phyloP scores from a whole-genome alignment of 2,797 vertebrate species.

The Enteromius fasciolatus region DNA sequence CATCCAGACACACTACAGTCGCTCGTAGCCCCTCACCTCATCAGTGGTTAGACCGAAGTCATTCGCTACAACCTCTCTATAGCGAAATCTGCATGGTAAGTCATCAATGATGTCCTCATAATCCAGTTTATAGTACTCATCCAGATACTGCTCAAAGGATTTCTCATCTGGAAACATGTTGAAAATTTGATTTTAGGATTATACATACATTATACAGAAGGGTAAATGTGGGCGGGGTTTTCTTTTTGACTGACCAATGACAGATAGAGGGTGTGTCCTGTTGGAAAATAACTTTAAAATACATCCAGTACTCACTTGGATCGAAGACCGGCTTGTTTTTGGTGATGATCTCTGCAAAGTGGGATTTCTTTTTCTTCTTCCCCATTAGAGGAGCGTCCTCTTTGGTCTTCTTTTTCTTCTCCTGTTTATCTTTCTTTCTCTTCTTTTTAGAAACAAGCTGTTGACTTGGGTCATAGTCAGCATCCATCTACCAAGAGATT shows the following conservation, averaged over 20 bases:
- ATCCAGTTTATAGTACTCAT: slow-evolving; percentile 89
- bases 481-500: slow-evolving; percentile 85
- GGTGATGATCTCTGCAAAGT: slow-evolving; percentile 79
- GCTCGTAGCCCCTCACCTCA: slow-evolving; percentile 76
- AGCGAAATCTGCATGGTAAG: slow-evolving; percentile 89
- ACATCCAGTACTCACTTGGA: slow-evolving; percentile 77
- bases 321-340: slow-evolving; percentile 83
- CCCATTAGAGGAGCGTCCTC: slow-evolving; percentile 73
- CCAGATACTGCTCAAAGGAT: slow-evolving; percentile 87
- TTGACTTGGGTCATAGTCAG: slow-evolving; percentile 84
- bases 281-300: not conserved
- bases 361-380: slow-evolving; percentile 83
- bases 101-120: slow-evolving; percentile 90
- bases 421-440: slow-evolving; percentile 66
- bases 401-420: slow-evolving; percentile 71
- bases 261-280: not conserved
- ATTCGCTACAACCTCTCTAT: slow-evolving; percentile 85
- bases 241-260: not conserved
- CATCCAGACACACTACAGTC: not conserved
- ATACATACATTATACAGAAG: not conserved
- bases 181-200: not conserved
- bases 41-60: slow-evolving; percentile 87
- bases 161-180: slow-evolving; percentile 77
- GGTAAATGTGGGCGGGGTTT: not conserved
- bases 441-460: slow-evolving; percentile 72